Conservation (phyloP, 2,797 vertebrate species). For the Threskiornis aethiopicus region DNA sequence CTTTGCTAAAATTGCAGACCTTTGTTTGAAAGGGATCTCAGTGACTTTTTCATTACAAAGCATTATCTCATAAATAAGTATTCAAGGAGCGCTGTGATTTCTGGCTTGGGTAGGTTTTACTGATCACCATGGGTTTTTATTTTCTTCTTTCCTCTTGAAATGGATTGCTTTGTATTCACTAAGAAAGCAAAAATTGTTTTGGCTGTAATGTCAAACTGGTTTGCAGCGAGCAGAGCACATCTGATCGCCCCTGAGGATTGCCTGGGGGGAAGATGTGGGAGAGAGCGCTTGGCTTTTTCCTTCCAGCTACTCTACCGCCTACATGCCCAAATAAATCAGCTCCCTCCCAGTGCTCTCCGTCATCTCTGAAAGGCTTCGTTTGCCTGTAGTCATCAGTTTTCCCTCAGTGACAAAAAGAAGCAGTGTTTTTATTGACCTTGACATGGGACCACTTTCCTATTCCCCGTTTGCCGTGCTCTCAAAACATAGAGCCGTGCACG, state of each 20-base stretch:
- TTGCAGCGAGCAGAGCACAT: constrained; percentile 33
- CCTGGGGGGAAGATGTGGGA: constrained; percentile 21
- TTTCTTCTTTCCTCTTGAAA: neutral
- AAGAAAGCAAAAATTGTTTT: constrained; percentile 28
- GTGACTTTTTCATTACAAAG: neutral
- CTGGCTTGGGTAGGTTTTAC: neutral
- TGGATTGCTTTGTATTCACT: neutral
- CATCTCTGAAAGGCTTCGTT: neutral
- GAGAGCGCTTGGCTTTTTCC: constrained; percentile 24
- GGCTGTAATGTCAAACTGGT: neutral
- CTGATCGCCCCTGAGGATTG: constrained; percentile 2
- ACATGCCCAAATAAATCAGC: constrained; percentile 41
- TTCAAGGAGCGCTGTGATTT: neutral
- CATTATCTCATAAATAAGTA: neutral
- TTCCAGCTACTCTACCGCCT: neutral
- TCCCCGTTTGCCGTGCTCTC: neutral
- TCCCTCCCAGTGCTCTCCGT: neutral
- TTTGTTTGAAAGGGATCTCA: neutral
- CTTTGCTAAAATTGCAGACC: neutral
- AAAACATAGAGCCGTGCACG: neutral
- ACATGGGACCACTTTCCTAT: neutral
- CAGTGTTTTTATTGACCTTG: constrained; percentile 33
- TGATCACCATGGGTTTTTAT: neutral
- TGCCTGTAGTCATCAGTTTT: constrained; percentile 33
- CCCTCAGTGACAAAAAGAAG: neutral